Conservation (phyloP, 2,888 invertebrate genomes). For the Drosophila austrosaltans region DNA sequence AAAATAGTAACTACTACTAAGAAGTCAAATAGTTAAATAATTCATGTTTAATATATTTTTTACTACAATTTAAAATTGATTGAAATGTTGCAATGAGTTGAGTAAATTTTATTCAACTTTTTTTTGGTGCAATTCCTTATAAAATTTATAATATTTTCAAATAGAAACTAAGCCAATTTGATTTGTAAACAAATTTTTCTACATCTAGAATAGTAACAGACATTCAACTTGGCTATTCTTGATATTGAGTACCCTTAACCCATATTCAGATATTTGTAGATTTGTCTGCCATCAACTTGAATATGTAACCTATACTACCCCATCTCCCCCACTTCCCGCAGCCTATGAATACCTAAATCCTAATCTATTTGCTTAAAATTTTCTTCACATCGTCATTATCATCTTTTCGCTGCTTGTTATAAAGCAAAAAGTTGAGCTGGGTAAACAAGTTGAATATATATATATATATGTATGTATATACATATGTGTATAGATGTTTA, state of each 20-base stretch:
- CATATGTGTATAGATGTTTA: background rate
- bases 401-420: background rate
- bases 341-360: slow-evolving; percentile 4
- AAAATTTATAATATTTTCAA: too few species aligned
- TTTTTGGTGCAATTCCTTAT: too few species aligned
- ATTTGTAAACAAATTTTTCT: too few species aligned
- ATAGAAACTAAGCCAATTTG: too few species aligned
- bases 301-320: too few species aligned
- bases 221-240: background rate
- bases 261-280: background rate
- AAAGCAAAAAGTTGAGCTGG: slow-evolving; percentile 25
- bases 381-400: slow-evolving; percentile 10
- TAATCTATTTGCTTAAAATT: slow-evolving; percentile 5
- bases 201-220: background rate
- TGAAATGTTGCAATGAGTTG: too few species aligned
- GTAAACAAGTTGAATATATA: too few species aligned
- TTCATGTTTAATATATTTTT: too few species aligned
- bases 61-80: too few species aligned
- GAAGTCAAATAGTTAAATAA: too few species aligned
- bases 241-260: background rate
- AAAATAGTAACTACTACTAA: too few species aligned
- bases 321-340: background rate
- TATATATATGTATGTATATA: slow-evolving; percentile 4
- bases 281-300: slow-evolving; percentile 2
- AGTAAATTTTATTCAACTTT: too few species aligned